Evolutionary conservation across 2,888 invertebrate species (phyloP), one percentile per base, ranked within the genome.

Genomic region (Eilema depressum): DNA sequence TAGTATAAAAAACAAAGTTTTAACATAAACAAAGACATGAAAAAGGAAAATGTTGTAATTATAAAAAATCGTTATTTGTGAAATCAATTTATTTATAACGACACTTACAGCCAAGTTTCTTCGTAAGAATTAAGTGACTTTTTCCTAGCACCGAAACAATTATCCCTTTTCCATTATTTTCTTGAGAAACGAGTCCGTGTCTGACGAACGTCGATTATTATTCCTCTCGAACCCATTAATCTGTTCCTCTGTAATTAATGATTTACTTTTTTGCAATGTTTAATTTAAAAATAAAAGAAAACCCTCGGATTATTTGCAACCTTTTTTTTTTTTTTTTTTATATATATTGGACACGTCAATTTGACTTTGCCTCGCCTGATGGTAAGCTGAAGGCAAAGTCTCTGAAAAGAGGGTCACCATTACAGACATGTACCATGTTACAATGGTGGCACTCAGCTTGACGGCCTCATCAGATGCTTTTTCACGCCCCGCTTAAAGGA

Each of bases 191-290:
- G 73, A n/a, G 53, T 53, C n/a, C n/a, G n/a, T n/a, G n/a, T 53
- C 53, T 53, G 53, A 47, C 68, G 59, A 69, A 60, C 53, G 83
- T 83, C 85, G 86, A 86, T 85, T 85, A 88, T 86, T 86, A 79
- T 68, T 77, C 83, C 79, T 83, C 80, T 79, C 75, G 71, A 77
- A 78, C 78, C 83, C 80, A 82, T 86, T 78, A 61, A 67, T 67
- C 66, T 67, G 66, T 80, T 81, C 77, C 72, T 64, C 79, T 77
- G 81, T 90, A 88, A 90, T 89, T 88, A 85, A 90, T 89, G 88
- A 78, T 86, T 82, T 79, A 53, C 14, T 7, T 26, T 66, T 33
- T 3, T 66, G n/a, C 25, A 11, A 25, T 11, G 23, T 26, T 28
- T 12, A 33, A 63, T 63, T 37, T 23, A 23, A 23, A 37, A 37